Conservation (phyloP, 2,113 vertebrate genomes). For the Dipodomys merriami region DNA sequence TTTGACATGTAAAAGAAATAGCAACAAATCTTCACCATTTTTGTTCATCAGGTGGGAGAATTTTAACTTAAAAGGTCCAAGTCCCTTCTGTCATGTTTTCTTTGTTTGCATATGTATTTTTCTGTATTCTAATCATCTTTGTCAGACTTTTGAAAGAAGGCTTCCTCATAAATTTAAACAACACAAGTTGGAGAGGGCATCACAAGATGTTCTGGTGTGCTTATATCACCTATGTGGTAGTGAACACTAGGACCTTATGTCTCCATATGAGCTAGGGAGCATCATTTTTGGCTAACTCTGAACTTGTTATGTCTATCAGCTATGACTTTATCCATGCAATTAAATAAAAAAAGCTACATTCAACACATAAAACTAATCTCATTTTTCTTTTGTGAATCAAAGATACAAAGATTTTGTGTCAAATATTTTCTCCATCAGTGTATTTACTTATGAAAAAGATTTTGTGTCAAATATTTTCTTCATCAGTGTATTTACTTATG, state of each 20-base stretch:
- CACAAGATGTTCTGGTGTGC: neutral
- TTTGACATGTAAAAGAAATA: neutral
- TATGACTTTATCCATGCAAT: neutral
- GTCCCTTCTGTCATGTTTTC: neutral
- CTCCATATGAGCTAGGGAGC: neutral
- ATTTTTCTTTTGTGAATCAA: neutral
- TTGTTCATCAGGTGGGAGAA: neutral
- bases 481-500: neutral
- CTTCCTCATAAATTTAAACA: neutral
- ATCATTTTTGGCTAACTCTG: neutral
- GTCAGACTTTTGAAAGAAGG: neutral
- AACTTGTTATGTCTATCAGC: neutral
- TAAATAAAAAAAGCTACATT: neutral
- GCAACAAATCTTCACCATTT: neutral
- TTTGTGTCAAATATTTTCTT: neutral
- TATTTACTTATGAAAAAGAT: constrained; percentile 26
- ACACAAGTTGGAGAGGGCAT: neutral
- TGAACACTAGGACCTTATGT: neutral
- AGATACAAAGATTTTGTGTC: neutral
- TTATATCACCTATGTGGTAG: neutral
- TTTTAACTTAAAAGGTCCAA: neutral
- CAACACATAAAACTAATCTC: neutral
- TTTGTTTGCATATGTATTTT: neutral
- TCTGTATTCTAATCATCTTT: neutral
- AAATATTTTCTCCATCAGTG: neutral